Conservation (phyloP, 2,113 vertebrate species). For the Hydropotes inermis region DNA sequence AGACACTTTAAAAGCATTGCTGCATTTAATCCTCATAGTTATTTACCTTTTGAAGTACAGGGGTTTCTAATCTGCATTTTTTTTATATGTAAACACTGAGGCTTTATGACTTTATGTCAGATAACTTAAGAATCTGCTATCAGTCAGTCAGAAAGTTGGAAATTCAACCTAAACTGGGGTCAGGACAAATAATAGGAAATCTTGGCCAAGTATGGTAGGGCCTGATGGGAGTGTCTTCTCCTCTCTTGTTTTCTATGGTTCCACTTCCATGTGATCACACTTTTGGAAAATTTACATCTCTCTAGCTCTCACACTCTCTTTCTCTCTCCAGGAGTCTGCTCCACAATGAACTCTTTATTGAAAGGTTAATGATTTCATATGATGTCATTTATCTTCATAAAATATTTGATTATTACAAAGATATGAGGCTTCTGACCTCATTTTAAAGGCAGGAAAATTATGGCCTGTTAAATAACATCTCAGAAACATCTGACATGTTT, state of each 20-base stretch:
- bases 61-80: neutral
- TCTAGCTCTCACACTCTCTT: neutral
- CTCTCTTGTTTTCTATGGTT: neutral
- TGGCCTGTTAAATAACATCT: neutral
- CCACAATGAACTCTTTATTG: neutral
- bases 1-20: neutral
- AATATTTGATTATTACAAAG: neutral
- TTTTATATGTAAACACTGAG: neutral
- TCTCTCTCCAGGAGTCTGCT: neutral
- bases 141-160: neutral
- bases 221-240: neutral
- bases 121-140: neutral
- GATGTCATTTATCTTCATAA: neutral
- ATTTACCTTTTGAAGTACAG: neutral
- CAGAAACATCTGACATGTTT: neutral
- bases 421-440: neutral
- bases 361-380: neutral
- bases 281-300: neutral
- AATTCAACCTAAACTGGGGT: neutral
- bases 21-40: neutral
- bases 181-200: neutral
- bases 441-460: neutral
- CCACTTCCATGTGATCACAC: neutral
- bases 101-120: neutral
- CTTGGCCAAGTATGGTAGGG: rapidly evolving